Evolutionary conservation across 2,113 vertebrate species (phyloP).

Genomic region (Origma solitaria): DNA sequence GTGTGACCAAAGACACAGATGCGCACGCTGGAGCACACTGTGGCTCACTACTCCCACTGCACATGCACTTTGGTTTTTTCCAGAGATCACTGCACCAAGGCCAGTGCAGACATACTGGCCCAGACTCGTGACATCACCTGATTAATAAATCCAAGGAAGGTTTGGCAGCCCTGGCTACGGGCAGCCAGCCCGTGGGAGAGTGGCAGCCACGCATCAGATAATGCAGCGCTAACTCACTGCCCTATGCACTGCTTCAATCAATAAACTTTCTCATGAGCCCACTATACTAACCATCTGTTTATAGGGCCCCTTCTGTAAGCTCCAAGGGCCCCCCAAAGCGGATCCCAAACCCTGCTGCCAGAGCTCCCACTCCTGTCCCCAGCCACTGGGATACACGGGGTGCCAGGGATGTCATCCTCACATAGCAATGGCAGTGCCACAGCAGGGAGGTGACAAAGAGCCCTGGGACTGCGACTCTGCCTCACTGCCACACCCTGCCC

Average conservation of each 20-base stretch:
- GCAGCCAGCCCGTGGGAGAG: background rate
- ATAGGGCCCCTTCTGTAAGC: background rate
- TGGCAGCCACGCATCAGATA: background rate
- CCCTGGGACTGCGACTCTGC: rapidly evolving
- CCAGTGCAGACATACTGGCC: constrained; percentile 12
- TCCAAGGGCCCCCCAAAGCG: background rate
- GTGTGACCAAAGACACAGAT: rapidly evolving
- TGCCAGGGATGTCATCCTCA: rapidly evolving
- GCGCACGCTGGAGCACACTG: background rate
- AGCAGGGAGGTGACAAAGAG: background rate
- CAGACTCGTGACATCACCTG: constrained; percentile 11
- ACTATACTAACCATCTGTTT: rapidly evolving
- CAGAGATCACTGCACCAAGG: background rate
- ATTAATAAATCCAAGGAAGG: constrained; percentile 9
- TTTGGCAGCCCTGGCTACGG: background rate
- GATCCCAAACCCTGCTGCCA: background rate
- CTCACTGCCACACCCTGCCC: background rate
- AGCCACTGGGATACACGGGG: rapidly evolving
- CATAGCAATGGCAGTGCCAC: rapidly evolving
- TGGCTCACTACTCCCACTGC: background rate
- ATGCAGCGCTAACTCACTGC: background rate
- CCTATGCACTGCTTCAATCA: background rate
- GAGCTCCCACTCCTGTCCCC: background rate
- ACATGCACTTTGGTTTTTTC: background rate
- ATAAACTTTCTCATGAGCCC: background rate